Evolutionary conservation across 2,797 vertebrate species (phyloP).

Genomic region (Arctocebus calabarensis): DNA sequence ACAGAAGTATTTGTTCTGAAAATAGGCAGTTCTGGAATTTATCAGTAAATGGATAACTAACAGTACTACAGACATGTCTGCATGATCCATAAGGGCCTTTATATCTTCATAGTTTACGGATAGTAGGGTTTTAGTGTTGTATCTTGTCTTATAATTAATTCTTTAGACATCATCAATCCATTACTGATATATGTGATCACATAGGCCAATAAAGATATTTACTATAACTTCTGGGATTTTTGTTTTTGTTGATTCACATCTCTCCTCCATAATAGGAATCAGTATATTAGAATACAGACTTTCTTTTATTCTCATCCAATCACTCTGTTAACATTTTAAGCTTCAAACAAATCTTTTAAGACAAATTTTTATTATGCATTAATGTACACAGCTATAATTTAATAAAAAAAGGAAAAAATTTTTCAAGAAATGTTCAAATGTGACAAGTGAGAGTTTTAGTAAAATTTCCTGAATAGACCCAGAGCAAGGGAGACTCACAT

Average conservation of each 20-base stretch:
- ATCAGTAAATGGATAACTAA: background rate
- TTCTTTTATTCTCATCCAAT: background rate
- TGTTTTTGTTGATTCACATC: background rate
- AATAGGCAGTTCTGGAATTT: background rate
- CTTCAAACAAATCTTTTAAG: background rate
- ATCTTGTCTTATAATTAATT: background rate
- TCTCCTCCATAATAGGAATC: background rate
- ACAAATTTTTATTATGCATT: too few species aligned
- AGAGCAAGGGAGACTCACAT: background rate
- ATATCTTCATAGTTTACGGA: background rate
- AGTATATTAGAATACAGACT: background rate
- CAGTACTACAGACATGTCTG: background rate
- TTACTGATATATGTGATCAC: background rate
- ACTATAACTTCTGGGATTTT: background rate
- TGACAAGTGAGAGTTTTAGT: background rate
- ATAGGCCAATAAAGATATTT: background rate
- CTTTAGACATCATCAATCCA: background rate
- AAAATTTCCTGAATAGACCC: background rate
- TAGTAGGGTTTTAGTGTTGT: background rate
- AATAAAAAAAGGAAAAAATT: too few species aligned
- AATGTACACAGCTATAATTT: too few species aligned
- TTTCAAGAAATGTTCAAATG: background rate
- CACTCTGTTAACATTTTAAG: constrained; percentile 8
- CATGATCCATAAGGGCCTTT: background rate
- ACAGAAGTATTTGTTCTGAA: background rate